Conservation (phyloP, 2,888 invertebrate species). For the Stenodema calcarata region DNA sequence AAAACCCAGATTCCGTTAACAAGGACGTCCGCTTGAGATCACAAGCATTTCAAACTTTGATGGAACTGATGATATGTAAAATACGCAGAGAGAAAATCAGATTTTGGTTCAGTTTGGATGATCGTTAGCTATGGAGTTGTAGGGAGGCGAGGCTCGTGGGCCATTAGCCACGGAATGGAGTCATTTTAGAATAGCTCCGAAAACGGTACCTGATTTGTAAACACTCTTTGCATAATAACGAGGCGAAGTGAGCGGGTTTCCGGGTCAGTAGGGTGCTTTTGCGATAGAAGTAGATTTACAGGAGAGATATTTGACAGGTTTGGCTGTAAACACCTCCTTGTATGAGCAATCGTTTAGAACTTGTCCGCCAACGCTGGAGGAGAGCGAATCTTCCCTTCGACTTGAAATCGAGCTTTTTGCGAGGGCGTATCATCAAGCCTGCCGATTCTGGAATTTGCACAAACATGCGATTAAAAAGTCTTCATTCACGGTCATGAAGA, state of each 20-base stretch:
- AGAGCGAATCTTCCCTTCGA: not conserved
- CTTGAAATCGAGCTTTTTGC: too few relatives aligned
- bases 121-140: not conserved
- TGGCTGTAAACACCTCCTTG: not conserved
- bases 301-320: not conserved
- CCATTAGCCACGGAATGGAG: not conserved
- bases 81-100: not conserved
- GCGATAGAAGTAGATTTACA: not conserved
- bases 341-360: too few relatives aligned
- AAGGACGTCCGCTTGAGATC: too few relatives aligned
- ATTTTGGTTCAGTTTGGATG: not conserved
- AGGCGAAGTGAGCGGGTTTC: not conserved
- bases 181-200: not conserved
- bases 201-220: not conserved
- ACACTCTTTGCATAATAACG: not conserved
- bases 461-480: too few relatives aligned
- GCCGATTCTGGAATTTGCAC: too few relatives aligned
- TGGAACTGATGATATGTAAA: too few relatives aligned
- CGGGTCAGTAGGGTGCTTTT: not conserved
- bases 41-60: too few relatives aligned
- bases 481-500: too few relatives aligned
- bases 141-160: not conserved
- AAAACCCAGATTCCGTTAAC: too few relatives aligned
- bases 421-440: too few relatives aligned
- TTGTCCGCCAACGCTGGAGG: not conserved